These are phyloP conservation scores for Gambusia affinis DNA, from an alignment of 2,113 vertebrate genomes.

Conservation along the genomic window DNA sequence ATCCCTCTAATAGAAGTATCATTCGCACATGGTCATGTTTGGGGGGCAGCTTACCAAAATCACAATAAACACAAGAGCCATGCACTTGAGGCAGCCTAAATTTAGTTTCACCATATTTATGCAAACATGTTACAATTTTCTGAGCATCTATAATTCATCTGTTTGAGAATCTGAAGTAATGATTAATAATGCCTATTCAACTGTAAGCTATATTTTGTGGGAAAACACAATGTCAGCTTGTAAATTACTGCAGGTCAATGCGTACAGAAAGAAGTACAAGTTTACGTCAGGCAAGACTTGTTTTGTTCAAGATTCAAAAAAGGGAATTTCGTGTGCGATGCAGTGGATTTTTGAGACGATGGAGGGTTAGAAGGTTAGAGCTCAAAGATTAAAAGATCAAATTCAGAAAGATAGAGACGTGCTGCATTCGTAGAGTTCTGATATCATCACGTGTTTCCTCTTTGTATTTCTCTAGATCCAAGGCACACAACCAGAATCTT, in stretches of 20 bases:
- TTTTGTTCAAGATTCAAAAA: constrained; percentile 24
- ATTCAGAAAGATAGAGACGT: constrained; percentile 39
- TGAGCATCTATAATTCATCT: background rate
- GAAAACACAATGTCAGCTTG: constrained; percentile 9
- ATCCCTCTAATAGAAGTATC: constrained; percentile 81
- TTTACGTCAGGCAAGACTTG: constrained; percentile 27
- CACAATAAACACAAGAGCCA: constrained; percentile 25
- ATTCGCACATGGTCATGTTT: constrained; percentile 69
- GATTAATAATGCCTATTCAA: background rate
- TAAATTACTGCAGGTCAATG: constrained; percentile 22
- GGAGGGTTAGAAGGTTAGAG: constrained; percentile 47
- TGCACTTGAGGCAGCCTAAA: constrained; percentile 8
- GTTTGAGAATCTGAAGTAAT: background rate
- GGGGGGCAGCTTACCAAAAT: constrained; percentile 51
- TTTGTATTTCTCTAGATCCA: constrained; percentile 49
- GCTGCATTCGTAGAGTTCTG: constrained; percentile 31
- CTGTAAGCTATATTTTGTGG: too few relatives aligned
- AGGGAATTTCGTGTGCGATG: constrained; percentile 23
- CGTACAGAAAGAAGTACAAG: constrained; percentile 17
- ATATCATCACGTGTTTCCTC: constrained; percentile 40
- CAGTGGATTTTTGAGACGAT: constrained; percentile 37
- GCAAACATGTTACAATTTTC: background rate
- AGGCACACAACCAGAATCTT: constrained; percentile 61
- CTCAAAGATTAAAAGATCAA: constrained; percentile 62
- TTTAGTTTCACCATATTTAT: constrained; percentile 9